Percentiles rank a stretch among this genome's conserved stretches.
Conservation (phyloP, 2,797 vertebrate genomes). For the Mallotus villosus region DNA sequence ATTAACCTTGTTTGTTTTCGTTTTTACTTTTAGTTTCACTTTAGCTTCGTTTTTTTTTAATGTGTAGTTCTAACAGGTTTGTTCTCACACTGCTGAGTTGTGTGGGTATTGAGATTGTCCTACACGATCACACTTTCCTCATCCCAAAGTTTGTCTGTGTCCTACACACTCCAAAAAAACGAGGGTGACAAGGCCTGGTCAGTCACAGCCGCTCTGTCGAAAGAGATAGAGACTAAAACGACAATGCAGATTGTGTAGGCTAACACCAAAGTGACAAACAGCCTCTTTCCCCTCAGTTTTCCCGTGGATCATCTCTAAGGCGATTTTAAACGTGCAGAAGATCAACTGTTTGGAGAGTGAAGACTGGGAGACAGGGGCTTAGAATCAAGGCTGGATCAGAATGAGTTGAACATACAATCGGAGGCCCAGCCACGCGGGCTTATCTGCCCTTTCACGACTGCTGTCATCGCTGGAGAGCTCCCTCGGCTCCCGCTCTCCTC, state of each 20-base stretch:
- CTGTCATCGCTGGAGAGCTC: slow-evolving; percentile 73
- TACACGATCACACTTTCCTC: neutral
- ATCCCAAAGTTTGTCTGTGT: neutral
- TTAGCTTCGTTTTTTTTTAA: neutral
- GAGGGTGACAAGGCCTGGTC: slow-evolving; percentile 35
- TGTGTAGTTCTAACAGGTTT: neutral
- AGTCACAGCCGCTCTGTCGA: slow-evolving; percentile 37
- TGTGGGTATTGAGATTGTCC: neutral
- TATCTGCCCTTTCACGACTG: slow-evolving; percentile 77
- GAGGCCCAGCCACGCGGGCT: slow-evolving; percentile 74
- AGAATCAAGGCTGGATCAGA: slow-evolving; percentile 79
- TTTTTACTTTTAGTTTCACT: neutral
- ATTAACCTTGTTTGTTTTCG: neutral
- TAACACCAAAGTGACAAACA: slow-evolving; percentile 73
- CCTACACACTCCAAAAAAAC: neutral
- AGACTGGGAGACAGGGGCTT: slow-evolving; percentile 68
- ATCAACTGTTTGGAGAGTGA: slow-evolving; percentile 77
- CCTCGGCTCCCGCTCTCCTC: slow-evolving; percentile 58
- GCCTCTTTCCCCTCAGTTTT: slow-evolving; percentile 60
- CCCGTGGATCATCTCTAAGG: slow-evolving; percentile 77
- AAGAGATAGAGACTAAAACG: neutral
- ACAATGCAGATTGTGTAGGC: slow-evolving; percentile 41
- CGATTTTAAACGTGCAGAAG: slow-evolving; percentile 78
- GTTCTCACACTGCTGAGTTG: neutral
- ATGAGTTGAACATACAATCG: slow-evolving; percentile 79